Base-by-base conservation (phyloP, 2,113 vertebrate species). In the Podarcis raffonei region DNA sequence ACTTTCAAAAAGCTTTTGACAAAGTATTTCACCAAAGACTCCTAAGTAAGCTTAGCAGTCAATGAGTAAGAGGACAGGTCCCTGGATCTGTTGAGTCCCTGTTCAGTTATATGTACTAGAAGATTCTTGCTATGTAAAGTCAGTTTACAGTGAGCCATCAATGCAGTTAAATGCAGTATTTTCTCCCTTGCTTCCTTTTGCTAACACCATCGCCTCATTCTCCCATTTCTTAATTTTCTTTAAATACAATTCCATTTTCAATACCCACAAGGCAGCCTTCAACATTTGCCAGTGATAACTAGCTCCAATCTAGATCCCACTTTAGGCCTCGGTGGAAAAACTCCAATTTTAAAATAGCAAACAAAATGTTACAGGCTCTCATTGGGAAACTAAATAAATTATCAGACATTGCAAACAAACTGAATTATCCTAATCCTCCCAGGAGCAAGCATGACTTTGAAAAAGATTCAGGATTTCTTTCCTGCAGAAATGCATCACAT, bases 321-420 rank as follows among this genome's bases (percentile, higher is more conserved):
- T 83, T 13, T 66, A 81, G 88, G 90, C 87, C 94, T 90, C 85
- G 88, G 81, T 93, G 94, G 91, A 95, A 93, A 91, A 95, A 82
- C 74, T 95, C 90, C 92, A 95, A 65, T 95, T 95, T 90, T 90
- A 95, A 96, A 96, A 95, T 87, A 96, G 91, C 94, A 96, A 96
- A 96, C 94, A 94, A 96, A 95, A 93, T 42, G 22, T 94, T 95
- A 91, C n/a, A 91, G 89, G 68, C 91, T 95, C 94, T 96, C 95
- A 80, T 20, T 95, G 94, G 93, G 91, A 95, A 95, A 92, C 89
- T 95, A 96, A 96, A 96, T 95, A 96, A 96, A 96, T 96, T 93
- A 96, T 95, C 85, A 90, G 89, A 89, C 89, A 11, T 80, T 91
- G 89, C 89, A 93, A 93, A 91, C 88, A 96, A 94, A 95, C 71